These are phyloP conservation scores for Hofmannophila pseudospretella DNA, from an alignment of 2,888 invertebrate species.

Conservation along the genomic window DNA sequence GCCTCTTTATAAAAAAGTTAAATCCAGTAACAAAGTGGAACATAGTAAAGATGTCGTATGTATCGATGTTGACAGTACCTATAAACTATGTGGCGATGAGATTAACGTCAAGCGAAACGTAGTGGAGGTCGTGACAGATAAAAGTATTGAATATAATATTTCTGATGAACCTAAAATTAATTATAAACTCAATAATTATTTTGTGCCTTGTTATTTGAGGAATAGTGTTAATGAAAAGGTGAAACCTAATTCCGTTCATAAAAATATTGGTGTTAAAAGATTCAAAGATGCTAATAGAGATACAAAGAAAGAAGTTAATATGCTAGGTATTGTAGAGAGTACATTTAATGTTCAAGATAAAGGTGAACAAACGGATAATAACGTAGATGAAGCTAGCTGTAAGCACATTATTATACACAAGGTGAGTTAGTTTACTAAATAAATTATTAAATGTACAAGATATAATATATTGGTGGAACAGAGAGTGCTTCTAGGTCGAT, in stretches of 20 bases:
- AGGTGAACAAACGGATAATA: not conserved
- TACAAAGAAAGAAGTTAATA: not conserved
- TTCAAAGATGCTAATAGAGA: not conserved
- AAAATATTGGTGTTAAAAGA: not conserved
- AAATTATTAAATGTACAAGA: no score
- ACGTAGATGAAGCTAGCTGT: not conserved
- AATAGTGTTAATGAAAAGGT: not conserved
- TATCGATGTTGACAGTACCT: slow-evolving; percentile 32
- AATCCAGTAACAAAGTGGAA: slow-evolving; percentile 26
- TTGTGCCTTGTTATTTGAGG: not conserved
- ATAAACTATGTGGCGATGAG: slow-evolving; percentile 53
- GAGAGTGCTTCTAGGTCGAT: no score
- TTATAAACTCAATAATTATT: not conserved
- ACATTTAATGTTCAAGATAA: not conserved
- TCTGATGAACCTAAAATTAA: slow-evolving; percentile 13
- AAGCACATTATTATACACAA: slow-evolving; percentile 18
- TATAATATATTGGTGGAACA: no score
- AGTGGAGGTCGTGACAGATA: no score
- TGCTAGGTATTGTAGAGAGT: not conserved
- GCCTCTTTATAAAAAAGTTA: slow-evolving; percentile 55
- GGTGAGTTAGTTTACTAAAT: slow-evolving; percentile 35
- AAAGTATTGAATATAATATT: slow-evolving; percentile 19
- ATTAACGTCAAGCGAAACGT: slow-evolving; percentile 36
- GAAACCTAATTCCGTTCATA: not conserved
- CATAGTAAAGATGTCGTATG: slow-evolving; percentile 27